Conservation (phyloP, 2,113 vertebrate genomes). For the Siniperca chuatsi region DNA sequence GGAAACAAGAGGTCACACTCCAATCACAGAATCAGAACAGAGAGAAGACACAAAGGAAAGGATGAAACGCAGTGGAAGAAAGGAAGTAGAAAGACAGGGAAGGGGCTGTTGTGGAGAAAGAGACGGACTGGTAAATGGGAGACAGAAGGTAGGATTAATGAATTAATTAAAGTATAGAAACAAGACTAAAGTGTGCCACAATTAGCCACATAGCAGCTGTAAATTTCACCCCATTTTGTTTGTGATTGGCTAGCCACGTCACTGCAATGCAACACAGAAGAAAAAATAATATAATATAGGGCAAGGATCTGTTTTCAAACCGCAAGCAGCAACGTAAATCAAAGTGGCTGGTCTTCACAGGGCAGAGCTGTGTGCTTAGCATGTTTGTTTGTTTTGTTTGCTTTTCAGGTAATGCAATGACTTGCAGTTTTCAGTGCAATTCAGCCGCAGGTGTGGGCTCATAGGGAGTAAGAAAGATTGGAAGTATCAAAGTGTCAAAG, state of each 20-base stretch:
- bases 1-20: conserved; percentile 28
- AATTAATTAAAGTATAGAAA: background rate
- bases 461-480: background rate
- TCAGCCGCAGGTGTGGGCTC: background rate
- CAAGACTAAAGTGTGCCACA: background rate
- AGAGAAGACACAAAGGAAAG: background rate
- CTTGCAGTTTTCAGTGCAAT: background rate
- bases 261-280: background rate
- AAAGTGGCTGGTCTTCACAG: background rate
- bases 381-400: background rate
- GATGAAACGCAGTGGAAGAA: background rate
- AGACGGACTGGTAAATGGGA: background rate
- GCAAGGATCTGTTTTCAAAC: background rate
- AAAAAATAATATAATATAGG: background rate
- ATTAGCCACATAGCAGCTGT: background rate
- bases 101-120: background rate
- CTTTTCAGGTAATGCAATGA: conserved; percentile 1
- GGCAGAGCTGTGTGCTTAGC: background rate
- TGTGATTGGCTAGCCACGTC: background rate
- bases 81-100: background rate
- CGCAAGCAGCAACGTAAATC: background rate
- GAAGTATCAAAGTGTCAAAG: background rate
- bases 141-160: background rate
- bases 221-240: background rate
- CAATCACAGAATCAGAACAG: conserved; percentile 21